Base-by-base conservation (phyloP, 2,113 vertebrate species). In the mouse (Mus musculus) region DNA sequence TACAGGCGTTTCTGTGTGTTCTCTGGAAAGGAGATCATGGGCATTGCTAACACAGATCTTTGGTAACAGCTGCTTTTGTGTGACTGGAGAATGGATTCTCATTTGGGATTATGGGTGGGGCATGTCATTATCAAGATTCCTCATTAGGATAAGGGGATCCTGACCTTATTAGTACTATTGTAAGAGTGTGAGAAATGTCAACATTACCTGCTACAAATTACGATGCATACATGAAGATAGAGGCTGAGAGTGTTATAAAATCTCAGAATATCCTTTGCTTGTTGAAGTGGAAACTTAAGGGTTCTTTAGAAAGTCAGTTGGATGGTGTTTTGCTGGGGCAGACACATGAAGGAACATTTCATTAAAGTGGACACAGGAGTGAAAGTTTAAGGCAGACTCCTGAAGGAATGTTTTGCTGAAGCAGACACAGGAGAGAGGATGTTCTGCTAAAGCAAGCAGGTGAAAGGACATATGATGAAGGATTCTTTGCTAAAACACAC, bases 151-250 rank as follows among this genome's bases (percentile, higher is more conserved):
- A 72, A 73, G 80, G 4, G 28, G 17, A 30, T n/a, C 81, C n/a
- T 24, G 28, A 86, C 59, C 14, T 61, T 75, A 85, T 92, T 89
- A 84, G 46, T 36, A 63, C 52, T 85, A 81, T 95, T 86, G 56
- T 72, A 89, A 94, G 82, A 91, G 26, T 16, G 33, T 84, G 90
- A 87, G 49, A 90, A 90, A 75, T 95, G 22, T 90, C 54, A 93
- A 39, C 85, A 75, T 56, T 33, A 73, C 46, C 61, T 92, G 20
- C n/a, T 52, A 52, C 16, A 63, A 42, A 85, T 59, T 84, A 80
- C 67, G 69, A 69, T 14, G 11, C 94, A 80, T 28, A 88, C 75
- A 90, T 89, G 26, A 7, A 91, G 59, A 92, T 12, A 94, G 8
- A 5, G 39, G 72, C 49, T 49, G 42, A 92, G 52, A 5, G 28